Evolutionary conservation across 1,140 invertebrate species (phyloP), one percentile per base, ranked within the genome.

Genomic region (Cepaea nemoralis): DNA sequence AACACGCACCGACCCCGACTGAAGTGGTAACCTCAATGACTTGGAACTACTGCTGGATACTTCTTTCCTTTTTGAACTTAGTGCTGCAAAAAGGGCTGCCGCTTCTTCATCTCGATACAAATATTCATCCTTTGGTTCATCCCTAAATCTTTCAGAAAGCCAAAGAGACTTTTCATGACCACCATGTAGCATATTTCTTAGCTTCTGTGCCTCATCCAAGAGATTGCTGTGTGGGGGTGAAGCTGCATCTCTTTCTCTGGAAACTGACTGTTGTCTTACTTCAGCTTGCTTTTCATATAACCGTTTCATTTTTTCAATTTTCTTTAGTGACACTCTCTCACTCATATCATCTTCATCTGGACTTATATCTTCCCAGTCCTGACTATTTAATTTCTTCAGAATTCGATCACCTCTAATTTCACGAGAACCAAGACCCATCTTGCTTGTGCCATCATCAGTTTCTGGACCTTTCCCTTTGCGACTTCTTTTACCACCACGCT

Each of bases 91-190:
- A 16, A 70, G 67, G 1, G 78, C 45, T 3, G 73, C 27, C 27
- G 37, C 14, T 16, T 14, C 12, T 33, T 80, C 69, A 73, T 80
- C 40, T 31, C 67, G 78, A 50, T 80, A 80, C 42, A 27, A 80
- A 42, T 80, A 73, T 59, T 73, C 69, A 71, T 73, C 48, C n/a
- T 73, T 80, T 27, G 40, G 16, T 14, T 80, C 78, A 80, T 80
- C 69, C 31, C 31, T 37, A 22, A 80, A 73, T 55, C 78, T 48
- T 33, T 80, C 78, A 35, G 42, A 37, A n/a, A 42, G 6, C 1
- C 37, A 37, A 48, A 5, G 63, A 45, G 40, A 55, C 31, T 19
- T 24, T 48, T 27, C 50, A 63, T 31, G 22, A 42, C 22, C 14
- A 39, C 55, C 10, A 22, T 37, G 33, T 66, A 14, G 5, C 6